Conservation (phyloP, 2,888 invertebrate genomes). For the Eurytoma californica region DNA sequence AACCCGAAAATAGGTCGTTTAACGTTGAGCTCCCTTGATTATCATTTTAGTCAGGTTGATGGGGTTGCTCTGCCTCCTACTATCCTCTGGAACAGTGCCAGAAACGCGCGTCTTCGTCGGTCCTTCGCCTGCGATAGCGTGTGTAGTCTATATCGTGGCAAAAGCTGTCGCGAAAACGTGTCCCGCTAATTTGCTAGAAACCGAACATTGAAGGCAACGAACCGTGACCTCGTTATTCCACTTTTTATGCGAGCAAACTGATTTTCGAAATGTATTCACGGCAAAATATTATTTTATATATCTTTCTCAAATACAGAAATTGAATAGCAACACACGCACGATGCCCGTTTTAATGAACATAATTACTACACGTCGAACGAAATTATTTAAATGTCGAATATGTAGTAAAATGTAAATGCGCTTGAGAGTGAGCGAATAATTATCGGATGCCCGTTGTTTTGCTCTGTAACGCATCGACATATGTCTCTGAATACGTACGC, state of each 20-base stretch:
- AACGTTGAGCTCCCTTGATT: conserved; percentile 4
- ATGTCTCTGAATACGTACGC: neutral
- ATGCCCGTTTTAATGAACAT: neutral
- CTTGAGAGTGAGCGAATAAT: neutral
- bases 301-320: no score
- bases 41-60: conserved; percentile 5
- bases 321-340: no score
- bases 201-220: neutral
- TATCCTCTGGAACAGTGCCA: conserved; percentile 25
- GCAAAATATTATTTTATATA: no score
- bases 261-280: no score
- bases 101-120: neutral
- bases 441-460: conserved; percentile 17
- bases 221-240: neutral
- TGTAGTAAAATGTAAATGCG: neutral
- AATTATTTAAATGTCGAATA: neutral
- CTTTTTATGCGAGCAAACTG: no score
- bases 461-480: conserved; percentile 7
- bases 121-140: neutral
- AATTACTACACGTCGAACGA: neutral
- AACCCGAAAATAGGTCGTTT: conserved; percentile 26
- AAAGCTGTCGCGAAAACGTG: neutral
- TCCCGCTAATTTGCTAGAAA: conserved; percentile 14
- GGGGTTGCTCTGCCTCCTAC: no score
- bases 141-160: no score